phyloP scores from a whole-genome alignment of 64 coral and sea anemone species.

The Montipora cactus region DNA sequence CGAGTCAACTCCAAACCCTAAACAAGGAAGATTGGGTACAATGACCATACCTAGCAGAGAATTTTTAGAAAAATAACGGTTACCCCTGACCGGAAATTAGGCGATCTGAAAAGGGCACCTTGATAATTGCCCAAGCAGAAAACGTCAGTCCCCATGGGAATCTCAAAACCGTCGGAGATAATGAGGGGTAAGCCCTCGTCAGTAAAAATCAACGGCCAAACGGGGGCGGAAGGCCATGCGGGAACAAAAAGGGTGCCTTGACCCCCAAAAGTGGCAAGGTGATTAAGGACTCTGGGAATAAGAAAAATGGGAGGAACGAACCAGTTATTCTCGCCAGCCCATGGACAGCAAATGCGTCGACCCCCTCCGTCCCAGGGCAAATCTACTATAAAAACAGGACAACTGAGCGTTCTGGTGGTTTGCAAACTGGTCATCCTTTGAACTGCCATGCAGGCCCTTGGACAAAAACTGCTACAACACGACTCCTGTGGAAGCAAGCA shows the following conservation, averaged over 20 bases:
- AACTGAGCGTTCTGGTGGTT: not conserved
- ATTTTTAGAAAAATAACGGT: too few relatives aligned
- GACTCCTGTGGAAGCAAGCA: slow-evolving; percentile 69
- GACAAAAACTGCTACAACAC: slow-evolving; percentile 98
- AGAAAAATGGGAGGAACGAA: too few relatives aligned
- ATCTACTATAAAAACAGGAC: not conserved
- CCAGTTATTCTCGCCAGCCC: too few relatives aligned
- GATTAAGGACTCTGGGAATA: too few relatives aligned
- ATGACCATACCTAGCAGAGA: too few relatives aligned
- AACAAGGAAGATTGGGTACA: too few relatives aligned
- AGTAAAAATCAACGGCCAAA: slow-evolving; percentile 44
- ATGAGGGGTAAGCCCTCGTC: not conserved
- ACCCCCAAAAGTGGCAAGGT: not conserved
- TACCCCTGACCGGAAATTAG: too few relatives aligned
- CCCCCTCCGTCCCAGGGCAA: too few relatives aligned
- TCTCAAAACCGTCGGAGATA: not conserved
- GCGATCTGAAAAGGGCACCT: not conserved
- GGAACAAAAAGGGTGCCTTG: not conserved
- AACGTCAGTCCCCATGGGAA: not conserved
- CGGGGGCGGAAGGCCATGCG: slow-evolving; percentile 12
- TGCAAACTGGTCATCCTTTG: slow-evolving; percentile 60
- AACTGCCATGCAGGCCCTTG: slow-evolving; percentile 99
- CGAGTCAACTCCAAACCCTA: too few relatives aligned
- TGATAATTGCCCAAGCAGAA: not conserved
- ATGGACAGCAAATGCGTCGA: too few relatives aligned